A percentile compares a stretch with the other conserved stretches of the same genome.
phyloP scores from a whole-genome alignment of 2,113 vertebrate species.

The Anguilla japonica region DNA sequence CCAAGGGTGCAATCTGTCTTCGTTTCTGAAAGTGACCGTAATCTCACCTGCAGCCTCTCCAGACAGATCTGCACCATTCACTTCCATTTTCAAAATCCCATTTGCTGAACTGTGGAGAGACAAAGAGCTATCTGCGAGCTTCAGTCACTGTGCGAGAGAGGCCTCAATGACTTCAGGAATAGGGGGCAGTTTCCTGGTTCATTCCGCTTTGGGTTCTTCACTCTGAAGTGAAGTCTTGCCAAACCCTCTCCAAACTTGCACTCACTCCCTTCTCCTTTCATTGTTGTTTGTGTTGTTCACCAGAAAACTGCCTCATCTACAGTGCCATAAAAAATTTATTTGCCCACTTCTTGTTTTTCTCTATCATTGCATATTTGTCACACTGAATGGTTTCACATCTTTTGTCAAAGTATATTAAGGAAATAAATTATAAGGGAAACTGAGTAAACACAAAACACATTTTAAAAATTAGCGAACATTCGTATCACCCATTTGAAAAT shows the following conservation, averaged over 20 bases:
- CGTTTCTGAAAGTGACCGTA: conserved; percentile 7
- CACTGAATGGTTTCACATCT: too few relatives aligned
- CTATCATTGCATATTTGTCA: too few relatives aligned
- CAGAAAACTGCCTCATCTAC: neutral
- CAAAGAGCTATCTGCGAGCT: neutral
- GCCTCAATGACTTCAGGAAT: neutral
- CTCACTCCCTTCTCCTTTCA: neutral
- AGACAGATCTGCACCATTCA: neutral
- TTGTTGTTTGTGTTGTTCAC: neutral
- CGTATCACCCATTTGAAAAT: too few relatives aligned
- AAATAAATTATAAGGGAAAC: too few relatives aligned
- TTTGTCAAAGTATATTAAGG: too few relatives aligned
- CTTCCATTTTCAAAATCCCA: conserved; percentile 17
- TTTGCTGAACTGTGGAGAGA: conserved; percentile 15
- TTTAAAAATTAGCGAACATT: too few relatives aligned
- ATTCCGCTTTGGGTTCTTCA: neutral
- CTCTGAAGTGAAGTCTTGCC: neutral
- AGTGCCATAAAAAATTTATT: too few relatives aligned
- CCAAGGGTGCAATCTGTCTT: conserved; percentile 8
- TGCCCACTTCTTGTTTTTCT: too few relatives aligned
- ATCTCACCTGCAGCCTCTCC: neutral
- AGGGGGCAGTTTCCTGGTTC: neutral
- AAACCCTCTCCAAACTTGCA: neutral
- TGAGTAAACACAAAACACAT: too few relatives aligned
- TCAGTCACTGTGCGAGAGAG: neutral